Percentiles rank a stretch among this genome's conserved stretches.
Evolutionary conservation across 2,113 vertebrate species (phyloP).

Genomic region (Hypanus sabinus): DNA sequence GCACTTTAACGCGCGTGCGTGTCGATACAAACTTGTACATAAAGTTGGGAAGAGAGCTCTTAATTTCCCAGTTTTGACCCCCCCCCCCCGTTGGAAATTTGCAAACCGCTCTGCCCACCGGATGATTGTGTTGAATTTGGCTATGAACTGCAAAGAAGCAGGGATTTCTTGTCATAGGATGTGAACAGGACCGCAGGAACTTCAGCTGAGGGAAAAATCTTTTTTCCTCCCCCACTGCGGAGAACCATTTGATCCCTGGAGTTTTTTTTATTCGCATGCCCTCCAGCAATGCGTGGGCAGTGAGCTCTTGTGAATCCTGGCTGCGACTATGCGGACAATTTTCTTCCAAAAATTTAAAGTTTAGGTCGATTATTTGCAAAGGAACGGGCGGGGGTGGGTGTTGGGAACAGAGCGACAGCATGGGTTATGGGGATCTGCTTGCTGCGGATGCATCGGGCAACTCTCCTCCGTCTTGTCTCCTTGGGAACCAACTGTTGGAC

Average conservation of each 20-base stretch:
- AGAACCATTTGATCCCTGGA: neutral
- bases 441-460: neutral
- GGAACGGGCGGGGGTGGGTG: neutral
- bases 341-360: neutral
- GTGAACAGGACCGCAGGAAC: neutral
- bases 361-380: too few relatives aligned
- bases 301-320: neutral
- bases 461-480: neutral
- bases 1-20: too few relatives aligned
- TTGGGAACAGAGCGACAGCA: neutral
- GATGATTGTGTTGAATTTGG: neutral
- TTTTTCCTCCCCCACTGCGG: neutral
- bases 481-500: slow-evolving; percentile 7
- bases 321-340: too few relatives aligned
- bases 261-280: neutral
- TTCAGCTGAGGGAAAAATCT: too few relatives aligned
- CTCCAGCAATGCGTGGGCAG: neutral
- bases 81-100: neutral
- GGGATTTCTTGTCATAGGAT: neutral
- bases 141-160: neutral
- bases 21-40: too few relatives aligned
- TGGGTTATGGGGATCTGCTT: neutral
- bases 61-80: neutral
- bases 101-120: neutral
- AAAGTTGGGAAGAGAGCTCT: neutral